Evolutionary conservation across 2,113 vertebrate species (phyloP), one percentile per base, ranked within the genome.

Genomic region (Gymnorhina tibicen): DNA sequence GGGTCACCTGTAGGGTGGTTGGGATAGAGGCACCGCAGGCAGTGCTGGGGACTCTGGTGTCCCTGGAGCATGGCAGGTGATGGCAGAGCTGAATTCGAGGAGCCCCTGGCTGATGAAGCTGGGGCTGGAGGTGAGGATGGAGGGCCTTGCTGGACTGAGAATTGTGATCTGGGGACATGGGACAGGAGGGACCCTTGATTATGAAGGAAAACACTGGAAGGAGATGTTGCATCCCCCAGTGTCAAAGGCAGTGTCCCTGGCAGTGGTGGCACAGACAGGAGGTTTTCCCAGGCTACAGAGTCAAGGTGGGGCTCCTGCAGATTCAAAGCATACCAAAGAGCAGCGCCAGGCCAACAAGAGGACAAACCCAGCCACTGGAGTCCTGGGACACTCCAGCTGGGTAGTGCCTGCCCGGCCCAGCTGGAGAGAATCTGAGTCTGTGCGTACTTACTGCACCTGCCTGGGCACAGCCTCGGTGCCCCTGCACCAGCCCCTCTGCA

Each of bases 361-460:
- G 46, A 23, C 42, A 78, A 76, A 69, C 16, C 19, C 41, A 41
- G 33, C 16, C 62, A 27, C 78, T 66, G 73, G 63, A 73, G 52
- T 59, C 42, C 66, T 59, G 47, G 47, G 55, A 95, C 70, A 62
- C 44, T 81, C 32, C 78, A 72, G 16, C 27, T 39, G 46, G 67
- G 50, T 44, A 56, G 42, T 13, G 21, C 30, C 62, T 90, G 63
- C 79, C 66, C 3, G 4, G 53, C 39, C 35, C 30, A 17, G 30
- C 52, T 30, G 16, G 35, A 44, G 41, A 90, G 7, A 27, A 80
- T 59, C 42, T 9, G 27, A 86, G 56, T 17, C 52, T 0, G 0
- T 2, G 5, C 0, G 0, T 2, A 5, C 33, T 64, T 4, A 0
- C 13, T 77, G 22, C 30, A 28, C 49, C 72, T 58, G 32, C 68